Base-by-base conservation (phyloP, 2,888 invertebrate species). In the Hirtodrosophila trivittata region DNA sequence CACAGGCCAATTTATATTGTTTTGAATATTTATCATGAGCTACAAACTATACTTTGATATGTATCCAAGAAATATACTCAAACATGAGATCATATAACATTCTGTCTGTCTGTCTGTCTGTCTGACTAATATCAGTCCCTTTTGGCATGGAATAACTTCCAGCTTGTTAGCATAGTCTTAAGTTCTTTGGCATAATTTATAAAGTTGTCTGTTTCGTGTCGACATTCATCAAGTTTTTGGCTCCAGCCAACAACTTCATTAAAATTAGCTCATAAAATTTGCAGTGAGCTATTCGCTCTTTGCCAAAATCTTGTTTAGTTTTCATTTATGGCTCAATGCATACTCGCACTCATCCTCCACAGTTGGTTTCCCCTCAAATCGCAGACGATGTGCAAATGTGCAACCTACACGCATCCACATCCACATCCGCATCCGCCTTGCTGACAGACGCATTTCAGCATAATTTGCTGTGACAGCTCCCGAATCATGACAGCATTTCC, bases 181-280 rank as follows among this genome's bases (percentile, higher is more conserved):
- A 65, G 56, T 65, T 57, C 56, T 62, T 69, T 51, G 62, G 69
- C 80, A 80, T 86, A 73, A 87, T 85, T 80, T 77, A 86, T 77
- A 64, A 86, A 60, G 70, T 69, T 84, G 84, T 77, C 84, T 83
- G 86, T 75, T 60, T 59, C 66, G 83, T 81, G 77, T 84, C 82
- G 82, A 73, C 86, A 83, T 78, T 75, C 86, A 76, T 78, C 77
- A 80, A 81, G 38, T 64, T 68, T 72, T 59, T 52, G 58, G 39
- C 58, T 49, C 47, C 47, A 49, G 43, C 39, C 60, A 60, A 67
- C 80, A 82, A 86, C 87, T 84, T 87, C 83, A 84, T 84, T 87
- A 87, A 87, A 87, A 84, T 84, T 87, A 81, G 82, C 83, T 86
- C 87, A 87, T 83, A 72, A 83, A 83, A 86, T 87, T 83, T 83